Evolutionary conservation across 2,797 vertebrate genomes (phyloP).

Genomic region (Sebastes nivosus): DNA sequence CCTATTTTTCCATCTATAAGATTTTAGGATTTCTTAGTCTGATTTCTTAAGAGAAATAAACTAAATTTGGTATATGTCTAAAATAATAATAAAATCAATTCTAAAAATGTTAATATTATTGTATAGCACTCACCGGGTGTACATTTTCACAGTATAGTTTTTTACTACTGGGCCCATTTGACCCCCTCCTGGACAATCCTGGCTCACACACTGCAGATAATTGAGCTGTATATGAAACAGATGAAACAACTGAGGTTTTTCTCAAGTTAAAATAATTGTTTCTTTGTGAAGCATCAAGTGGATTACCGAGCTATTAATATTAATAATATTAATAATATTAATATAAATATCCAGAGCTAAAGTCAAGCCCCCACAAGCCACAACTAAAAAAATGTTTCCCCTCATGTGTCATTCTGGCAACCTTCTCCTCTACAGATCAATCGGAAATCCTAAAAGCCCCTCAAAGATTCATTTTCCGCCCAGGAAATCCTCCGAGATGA

Average conservation of each 20-base stretch:
- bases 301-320: constrained; percentile 6
- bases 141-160: neutral
- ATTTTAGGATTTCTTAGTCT: neutral
- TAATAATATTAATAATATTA: constrained; percentile 9
- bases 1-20: neutral
- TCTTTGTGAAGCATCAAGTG: neutral
- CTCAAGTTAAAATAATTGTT: neutral
- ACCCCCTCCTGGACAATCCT: neutral
- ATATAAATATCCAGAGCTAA: no score
- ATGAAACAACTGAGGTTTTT: neutral
- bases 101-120: neutral
- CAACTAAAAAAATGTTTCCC: neutral
- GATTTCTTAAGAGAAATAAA: neutral
- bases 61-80: neutral
- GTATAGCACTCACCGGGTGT: neutral
- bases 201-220: neutral
- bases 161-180: no score
- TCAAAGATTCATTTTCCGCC: neutral
- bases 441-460: constrained; percentile 31
- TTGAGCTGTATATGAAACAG: neutral
- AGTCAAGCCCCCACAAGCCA: neutral
- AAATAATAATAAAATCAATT: neutral
- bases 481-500: constrained; percentile 36
- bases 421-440: constrained; percentile 8
- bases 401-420: constrained; percentile 1